A percentile compares a stretch with the other conserved stretches of the same genome.
Conservation (phyloP, 2,888 invertebrate genomes). For the Calameuta idolon region DNA sequence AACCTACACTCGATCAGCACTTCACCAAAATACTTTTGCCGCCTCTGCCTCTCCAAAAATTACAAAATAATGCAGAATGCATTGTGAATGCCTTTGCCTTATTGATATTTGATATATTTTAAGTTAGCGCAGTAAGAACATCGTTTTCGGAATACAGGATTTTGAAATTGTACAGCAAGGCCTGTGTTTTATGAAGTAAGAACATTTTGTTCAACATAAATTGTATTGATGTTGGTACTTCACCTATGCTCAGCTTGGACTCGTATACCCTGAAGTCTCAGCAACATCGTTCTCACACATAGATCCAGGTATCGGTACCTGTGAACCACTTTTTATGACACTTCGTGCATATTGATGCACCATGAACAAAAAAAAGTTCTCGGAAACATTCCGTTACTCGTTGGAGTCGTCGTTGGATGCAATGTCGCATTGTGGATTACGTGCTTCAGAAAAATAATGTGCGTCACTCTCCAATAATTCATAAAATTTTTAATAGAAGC, state of each 20-base stretch:
- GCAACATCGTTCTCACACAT: slow-evolving; percentile 2
- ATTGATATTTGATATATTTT: neutral
- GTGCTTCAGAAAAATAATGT: neutral
- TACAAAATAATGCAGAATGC: neutral
- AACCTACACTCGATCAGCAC: neutral
- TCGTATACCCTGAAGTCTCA: neutral
- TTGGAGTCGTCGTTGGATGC: neutral
- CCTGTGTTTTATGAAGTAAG: neutral
- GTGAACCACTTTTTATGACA: slow-evolving; percentile 24
- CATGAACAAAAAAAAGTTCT: slow-evolving; percentile 14
- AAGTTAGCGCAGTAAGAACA: neutral
- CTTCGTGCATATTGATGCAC: slow-evolving; percentile 22
- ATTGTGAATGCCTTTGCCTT: neutral
- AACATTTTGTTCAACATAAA: neutral
- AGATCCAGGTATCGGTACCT: slow-evolving; percentile 19
- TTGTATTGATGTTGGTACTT: neutral
- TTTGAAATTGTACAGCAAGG: neutral
- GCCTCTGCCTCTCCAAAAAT: slow-evolving; percentile 8
- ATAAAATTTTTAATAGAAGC: neutral
- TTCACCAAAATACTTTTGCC: slow-evolving; percentile 6
- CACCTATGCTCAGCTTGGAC: neutral
- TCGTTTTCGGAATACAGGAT: neutral
- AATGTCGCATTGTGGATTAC: neutral
- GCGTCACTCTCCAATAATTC: neutral
- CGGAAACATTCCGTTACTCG: slow-evolving; percentile 21